These are phyloP conservation scores for Oligia strigilis DNA, from an alignment of 2,888 invertebrate species.

Conservation along the genomic window DNA sequence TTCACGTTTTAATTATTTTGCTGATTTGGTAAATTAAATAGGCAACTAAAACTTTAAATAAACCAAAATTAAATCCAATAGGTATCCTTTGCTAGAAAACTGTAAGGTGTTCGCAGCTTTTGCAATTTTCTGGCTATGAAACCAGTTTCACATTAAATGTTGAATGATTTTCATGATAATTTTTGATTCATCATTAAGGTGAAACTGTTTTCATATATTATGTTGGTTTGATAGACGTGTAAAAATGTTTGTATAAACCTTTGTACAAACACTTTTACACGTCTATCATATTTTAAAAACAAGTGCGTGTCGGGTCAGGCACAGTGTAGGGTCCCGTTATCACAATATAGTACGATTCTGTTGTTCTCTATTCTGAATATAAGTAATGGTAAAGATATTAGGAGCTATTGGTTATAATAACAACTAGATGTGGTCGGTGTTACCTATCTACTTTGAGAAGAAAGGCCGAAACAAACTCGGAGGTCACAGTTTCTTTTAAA, in stretches of 20 bases:
- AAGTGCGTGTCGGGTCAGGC: no score
- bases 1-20: slow-evolving; percentile 23
- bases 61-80: neutral
- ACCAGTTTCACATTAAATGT: neutral
- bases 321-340: no score
- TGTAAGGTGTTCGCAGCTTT: neutral
- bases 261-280: no score
- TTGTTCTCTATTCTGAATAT: no score
- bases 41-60: neutral
- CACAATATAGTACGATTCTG: no score
- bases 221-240: no score
- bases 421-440: neutral
- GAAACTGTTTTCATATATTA: no score
- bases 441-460: neutral
- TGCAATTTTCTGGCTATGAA: neutral
- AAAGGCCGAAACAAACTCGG: neutral
- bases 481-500: neutral
- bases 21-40: neutral
- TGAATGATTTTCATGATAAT: neutral
- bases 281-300: neutral
- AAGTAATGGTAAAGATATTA: no score
- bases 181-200: no score
- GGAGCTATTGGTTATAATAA: no score
- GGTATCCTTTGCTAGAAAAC: neutral
- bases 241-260: no score